Conservation (phyloP, 2,797 vertebrate species). For the Manis crassicaudata region DNA sequence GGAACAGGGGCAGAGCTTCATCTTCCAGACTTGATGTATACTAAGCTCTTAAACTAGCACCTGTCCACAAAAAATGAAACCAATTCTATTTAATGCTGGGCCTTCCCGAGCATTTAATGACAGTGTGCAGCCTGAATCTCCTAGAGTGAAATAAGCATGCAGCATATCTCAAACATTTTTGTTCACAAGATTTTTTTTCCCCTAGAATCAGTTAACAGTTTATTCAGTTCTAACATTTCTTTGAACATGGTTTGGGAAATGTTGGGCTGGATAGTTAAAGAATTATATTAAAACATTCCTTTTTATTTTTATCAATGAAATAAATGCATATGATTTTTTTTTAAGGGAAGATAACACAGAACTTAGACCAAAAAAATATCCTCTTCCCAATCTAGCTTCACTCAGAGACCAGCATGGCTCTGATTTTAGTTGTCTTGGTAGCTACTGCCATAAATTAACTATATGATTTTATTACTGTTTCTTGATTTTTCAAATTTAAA, state of each 20-base stretch:
- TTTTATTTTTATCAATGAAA: background rate
- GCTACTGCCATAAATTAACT: background rate
- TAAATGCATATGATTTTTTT: background rate
- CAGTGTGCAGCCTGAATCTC: background rate
- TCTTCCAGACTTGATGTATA: fast-evolving
- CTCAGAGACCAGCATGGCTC: background rate
- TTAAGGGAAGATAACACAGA: background rate
- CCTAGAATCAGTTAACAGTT: background rate
- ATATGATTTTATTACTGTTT: background rate
- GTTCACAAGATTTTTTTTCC: background rate
- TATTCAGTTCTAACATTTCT: background rate
- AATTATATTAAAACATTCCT: background rate
- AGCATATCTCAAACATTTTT: background rate
- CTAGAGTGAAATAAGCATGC: background rate
- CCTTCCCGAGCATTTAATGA: background rate
- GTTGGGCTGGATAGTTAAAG: background rate
- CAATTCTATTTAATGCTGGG: background rate
- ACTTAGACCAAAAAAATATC: background rate
- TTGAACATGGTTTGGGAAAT: background rate
- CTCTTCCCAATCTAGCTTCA: background rate
- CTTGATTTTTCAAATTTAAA: background rate
- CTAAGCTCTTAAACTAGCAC: background rate
- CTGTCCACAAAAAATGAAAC: background rate
- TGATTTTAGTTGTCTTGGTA: background rate
- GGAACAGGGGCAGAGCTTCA: background rate